A percentile compares a stretch with the other conserved stretches of the same genome.
Evolutionary conservation across 2,113 vertebrate genomes (phyloP).

Genomic region (Tautogolabrus adspersus): DNA sequence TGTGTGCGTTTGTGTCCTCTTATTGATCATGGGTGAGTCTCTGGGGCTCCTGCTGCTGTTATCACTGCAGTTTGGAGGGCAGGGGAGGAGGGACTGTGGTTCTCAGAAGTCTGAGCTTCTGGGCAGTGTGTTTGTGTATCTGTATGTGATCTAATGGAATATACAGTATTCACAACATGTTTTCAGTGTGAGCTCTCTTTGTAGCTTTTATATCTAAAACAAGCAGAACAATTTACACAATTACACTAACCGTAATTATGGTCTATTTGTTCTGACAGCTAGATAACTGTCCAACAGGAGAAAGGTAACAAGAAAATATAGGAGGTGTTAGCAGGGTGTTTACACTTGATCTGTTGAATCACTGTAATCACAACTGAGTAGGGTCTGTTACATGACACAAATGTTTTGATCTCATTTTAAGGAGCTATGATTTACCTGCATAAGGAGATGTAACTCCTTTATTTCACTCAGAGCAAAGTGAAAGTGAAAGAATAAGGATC

Average conservation of each 20-base stretch:
- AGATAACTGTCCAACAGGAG: slow-evolving; percentile 18
- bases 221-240: slow-evolving; percentile 16
- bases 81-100: slow-evolving; percentile 43
- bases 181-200: slow-evolving; percentile 11
- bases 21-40: slow-evolving; percentile 74
- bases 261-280: slow-evolving; percentile 23
- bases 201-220: slow-evolving; percentile 10
- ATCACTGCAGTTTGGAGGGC: slow-evolving; percentile 70
- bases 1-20: slow-evolving; percentile 30
- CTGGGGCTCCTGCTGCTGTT: slow-evolving; percentile 68
- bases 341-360: slow-evolving; percentile 3
- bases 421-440: slow-evolving; percentile 5
- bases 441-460: slow-evolving; percentile 14
- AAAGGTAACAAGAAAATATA: slow-evolving; percentile 18
- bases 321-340: slow-evolving; percentile 1
- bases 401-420: slow-evolving; percentile 27
- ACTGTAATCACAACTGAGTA: slow-evolving; percentile 14
- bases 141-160: slow-evolving; percentile 46
- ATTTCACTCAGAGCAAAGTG: slow-evolving; percentile 38
- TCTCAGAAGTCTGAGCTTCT: slow-evolving; percentile 46
- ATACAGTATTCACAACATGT: slow-evolving; percentile 31
- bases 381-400: slow-evolving; percentile 32
- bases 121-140: slow-evolving; percentile 16
- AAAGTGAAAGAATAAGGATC: slow-evolving; percentile 51
- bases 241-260: slow-evolving; percentile 17